Conservation (phyloP, 2,113 vertebrate species). For the Heterocephalus glaber region DNA sequence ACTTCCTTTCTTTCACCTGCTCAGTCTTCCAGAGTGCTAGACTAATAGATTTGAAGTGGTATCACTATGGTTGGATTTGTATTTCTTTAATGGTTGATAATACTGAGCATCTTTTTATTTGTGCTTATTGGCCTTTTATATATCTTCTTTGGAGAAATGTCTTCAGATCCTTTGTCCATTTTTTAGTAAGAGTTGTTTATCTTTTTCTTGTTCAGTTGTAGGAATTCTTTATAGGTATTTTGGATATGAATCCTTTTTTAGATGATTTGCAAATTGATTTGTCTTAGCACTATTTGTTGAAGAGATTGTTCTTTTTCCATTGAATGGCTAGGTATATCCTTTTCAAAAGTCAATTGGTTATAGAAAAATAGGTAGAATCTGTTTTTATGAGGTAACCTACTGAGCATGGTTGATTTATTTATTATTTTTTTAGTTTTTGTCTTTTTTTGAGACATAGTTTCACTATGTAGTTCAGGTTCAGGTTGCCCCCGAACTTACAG, state of each 20-base stretch:
- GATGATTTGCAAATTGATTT: neutral
- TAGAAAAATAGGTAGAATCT: neutral
- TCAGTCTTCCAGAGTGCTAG: no score
- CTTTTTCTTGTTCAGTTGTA: neutral
- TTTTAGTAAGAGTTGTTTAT: neutral
- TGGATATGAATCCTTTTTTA: neutral
- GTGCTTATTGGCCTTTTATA: neutral
- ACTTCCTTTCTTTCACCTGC: no score
- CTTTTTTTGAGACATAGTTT: no score
- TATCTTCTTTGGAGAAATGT: no score
- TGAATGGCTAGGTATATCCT: neutral
- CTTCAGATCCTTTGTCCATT: neutral
- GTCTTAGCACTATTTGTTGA: neutral
- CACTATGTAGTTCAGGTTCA: no score
- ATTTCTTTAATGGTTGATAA: neutral
- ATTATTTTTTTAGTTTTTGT: no score
- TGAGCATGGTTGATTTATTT: neutral
- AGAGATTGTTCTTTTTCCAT: neutral
- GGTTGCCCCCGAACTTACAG: no score
- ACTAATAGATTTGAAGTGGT: neutral
- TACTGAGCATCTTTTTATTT: neutral
- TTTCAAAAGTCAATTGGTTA: neutral
- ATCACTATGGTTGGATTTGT: neutral
- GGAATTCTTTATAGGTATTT: neutral
- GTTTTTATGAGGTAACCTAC: neutral